Evolutionary conservation across 2,113 vertebrate species (phyloP).

Genomic region (Raja brachyura): DNA sequence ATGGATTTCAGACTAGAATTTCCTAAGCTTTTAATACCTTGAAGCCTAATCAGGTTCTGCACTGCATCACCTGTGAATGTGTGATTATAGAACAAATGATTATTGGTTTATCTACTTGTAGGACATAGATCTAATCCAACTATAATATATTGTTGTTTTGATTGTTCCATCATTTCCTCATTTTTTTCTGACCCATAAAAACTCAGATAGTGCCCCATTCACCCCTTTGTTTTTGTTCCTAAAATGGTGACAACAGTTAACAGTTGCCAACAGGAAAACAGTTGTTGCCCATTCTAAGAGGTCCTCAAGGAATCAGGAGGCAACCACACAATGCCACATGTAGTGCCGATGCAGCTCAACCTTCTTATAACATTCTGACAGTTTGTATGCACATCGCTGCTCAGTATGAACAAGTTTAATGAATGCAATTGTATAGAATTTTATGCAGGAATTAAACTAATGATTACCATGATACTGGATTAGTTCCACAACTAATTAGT

Average conservation of each 20-base stretch:
- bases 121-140: not conserved
- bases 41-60: not conserved
- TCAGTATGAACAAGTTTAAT: not conserved
- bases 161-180: not conserved
- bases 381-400: not conserved
- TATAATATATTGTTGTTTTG: not conserved
- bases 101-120: not conserved
- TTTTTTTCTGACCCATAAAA: not conserved
- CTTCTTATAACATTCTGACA: not conserved
- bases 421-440: not conserved
- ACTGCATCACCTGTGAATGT: not conserved
- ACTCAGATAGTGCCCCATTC: not conserved
- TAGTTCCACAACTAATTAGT: not conserved
- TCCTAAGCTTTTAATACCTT: not conserved
- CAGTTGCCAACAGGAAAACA: not conserved
- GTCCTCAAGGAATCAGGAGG: not conserved
- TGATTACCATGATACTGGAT: not conserved
- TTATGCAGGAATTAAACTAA: not conserved
- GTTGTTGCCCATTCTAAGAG: not conserved
- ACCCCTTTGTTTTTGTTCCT: not conserved
- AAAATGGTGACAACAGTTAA: not conserved
- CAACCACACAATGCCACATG: not conserved
- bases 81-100: not conserved
- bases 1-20: not conserved
- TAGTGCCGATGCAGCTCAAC: not conserved